Conservation (phyloP, 2,797 vertebrate genomes). For the Bovichtus diacanthus region DNA sequence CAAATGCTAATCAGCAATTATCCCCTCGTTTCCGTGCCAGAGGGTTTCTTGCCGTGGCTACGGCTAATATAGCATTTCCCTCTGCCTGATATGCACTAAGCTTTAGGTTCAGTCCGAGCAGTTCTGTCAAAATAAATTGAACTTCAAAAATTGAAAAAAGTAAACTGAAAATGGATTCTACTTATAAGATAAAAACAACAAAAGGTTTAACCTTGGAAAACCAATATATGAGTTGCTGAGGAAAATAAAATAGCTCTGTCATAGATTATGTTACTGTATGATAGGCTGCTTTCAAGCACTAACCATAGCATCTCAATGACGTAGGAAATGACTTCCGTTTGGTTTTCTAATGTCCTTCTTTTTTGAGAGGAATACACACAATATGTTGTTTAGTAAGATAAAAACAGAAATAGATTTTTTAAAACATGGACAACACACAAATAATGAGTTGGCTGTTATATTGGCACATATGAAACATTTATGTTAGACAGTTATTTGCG, state of each 20-base stretch:
- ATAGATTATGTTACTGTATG: not conserved
- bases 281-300: not conserved
- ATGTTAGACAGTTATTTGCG: not conserved
- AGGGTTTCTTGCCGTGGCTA: conserved; percentile 52
- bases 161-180: not conserved
- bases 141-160: not conserved
- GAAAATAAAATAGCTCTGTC: conserved; percentile 1
- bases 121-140: conserved; percentile 17
- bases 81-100: conserved; percentile 40
- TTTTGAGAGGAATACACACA: not conserved
- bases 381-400: not conserved
- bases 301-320: not conserved
- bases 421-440: not conserved
- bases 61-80: conserved; percentile 55
- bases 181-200: not conserved
- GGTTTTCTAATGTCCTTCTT: not conserved
- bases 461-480: not conserved
- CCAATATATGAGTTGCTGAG: not conserved
- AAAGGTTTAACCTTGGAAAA: not conserved
- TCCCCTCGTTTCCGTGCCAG: conserved; percentile 65
- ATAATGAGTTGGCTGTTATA: not conserved
- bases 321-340: not conserved
- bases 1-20: conserved; percentile 82
- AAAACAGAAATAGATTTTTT: not conserved
- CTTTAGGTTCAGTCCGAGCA: conserved; percentile 32